phyloP scores from a whole-genome alignment of 2,797 vertebrate genomes.

The Macropus fuliginosus region DNA sequence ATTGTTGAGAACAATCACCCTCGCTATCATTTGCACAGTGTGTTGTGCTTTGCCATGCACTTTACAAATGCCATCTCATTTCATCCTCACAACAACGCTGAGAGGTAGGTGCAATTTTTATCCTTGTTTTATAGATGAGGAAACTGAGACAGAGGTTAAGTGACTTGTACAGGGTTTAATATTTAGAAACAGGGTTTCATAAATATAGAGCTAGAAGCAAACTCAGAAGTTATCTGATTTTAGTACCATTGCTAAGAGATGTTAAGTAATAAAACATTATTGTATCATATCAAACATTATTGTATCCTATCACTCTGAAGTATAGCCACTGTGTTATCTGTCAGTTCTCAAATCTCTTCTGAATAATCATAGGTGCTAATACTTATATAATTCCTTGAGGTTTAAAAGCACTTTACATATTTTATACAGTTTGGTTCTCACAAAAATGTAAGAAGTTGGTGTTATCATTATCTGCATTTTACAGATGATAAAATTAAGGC shows the following conservation, averaged over 20 bases:
- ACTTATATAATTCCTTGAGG: not conserved
- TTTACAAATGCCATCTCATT: not conserved
- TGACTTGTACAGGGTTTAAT: not conserved
- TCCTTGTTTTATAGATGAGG: not conserved
- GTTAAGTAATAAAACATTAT: not conserved
- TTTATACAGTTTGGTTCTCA: not conserved
- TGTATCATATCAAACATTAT: not conserved
- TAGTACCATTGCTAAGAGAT: not conserved
- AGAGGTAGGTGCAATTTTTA: not conserved
- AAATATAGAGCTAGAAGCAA: not conserved
- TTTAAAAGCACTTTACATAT: not conserved
- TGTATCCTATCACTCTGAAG: not conserved
- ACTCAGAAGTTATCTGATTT: not conserved
- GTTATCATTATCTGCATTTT: no score
- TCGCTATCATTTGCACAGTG: not conserved
- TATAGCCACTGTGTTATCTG: not conserved
- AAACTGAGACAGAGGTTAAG: not conserved
- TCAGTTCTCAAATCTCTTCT: not conserved
- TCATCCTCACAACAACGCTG: no score
- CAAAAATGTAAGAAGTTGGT: no score
- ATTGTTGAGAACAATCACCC: not conserved
- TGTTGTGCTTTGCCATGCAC: not conserved
- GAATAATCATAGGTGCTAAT: not conserved
- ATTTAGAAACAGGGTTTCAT: not conserved
- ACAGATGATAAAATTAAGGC: no score